Base-by-base conservation (phyloP, 2,113 vertebrate genomes). In the Turnix velox region DNA sequence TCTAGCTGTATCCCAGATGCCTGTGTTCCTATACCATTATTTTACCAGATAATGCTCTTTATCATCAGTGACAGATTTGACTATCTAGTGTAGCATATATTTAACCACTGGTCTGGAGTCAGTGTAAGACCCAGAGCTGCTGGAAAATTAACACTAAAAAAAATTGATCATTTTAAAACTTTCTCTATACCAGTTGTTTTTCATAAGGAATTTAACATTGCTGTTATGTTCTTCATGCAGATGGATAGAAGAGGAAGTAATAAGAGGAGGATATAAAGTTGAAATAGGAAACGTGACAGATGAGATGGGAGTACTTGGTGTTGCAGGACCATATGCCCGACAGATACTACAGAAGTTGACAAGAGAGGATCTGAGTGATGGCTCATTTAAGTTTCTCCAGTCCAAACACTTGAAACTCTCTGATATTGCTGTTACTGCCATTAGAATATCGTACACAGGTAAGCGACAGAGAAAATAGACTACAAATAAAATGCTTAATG, bases 401-500 rank as follows among this genome's bases (percentile, higher is more conserved):
- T 98, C 98, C 88, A 99, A 97, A 89, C 67, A 88, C 82, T 93
- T 99, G 78, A 96, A 98, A 45, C 39, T 99, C 91, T 98, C 97
- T 14, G 97, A 96, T 67, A 74, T 98, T 90, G 91, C 97, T 37
- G 96, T 99, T 33, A 97, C 97, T 63, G 99, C 99, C 82, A 98
- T 99, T 88, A 98, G 99, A 96, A 99, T 99, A 97, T 99, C 99
- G 7, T 99, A 99, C 83, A 99, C 99, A 59, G 99, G 99, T 99
- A 97, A 92, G 88, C 43, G 43, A 3, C 49, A 42, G 48, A 58
- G 67, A 93, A 69, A 72, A 54, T 3, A 55, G 17, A 20, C 14
- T 73, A 37, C 39, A 6, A 84, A 43, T 45, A 35, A 80, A 91
- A 57, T 25, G 73, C 27, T 57, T 48, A 74, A 10, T 42, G 9